Conservation (phyloP, 2,113 vertebrate species). For the Ovis aries region DNA sequence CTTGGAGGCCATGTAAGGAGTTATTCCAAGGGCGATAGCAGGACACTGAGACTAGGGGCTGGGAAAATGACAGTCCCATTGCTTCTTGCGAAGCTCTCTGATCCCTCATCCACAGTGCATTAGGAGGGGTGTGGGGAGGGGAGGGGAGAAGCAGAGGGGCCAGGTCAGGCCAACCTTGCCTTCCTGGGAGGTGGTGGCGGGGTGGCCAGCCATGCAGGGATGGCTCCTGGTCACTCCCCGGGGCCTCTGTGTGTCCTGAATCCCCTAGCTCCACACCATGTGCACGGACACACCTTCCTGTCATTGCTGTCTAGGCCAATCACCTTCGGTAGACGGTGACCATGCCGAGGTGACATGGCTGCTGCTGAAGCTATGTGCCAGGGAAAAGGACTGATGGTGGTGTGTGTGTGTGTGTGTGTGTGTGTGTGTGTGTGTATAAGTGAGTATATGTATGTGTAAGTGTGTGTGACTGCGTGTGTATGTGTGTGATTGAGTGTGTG, state of each 20-base stretch:
- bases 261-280: neutral
- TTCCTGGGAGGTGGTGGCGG: fast-evolving
- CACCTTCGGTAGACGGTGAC: neutral
- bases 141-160: neutral
- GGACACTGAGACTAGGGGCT: neutral
- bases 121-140: neutral
- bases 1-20: neutral
- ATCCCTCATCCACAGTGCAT: neutral
- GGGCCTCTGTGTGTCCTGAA: too few species aligned
- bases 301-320: neutral
- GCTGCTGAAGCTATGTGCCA: neutral
- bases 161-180: neutral
- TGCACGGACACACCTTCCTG: neutral
- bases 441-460: neutral
- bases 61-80: neutral
- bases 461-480: neutral
- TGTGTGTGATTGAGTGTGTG: neutral
- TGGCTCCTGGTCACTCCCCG: neutral
- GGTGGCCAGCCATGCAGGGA: neutral
- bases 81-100: neutral
- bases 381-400: neutral
- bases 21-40: neutral
- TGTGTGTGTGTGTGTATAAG: neutral
- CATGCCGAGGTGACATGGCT: neutral
- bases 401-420: neutral